These are phyloP conservation scores for Cochlearius cochlearius DNA, from an alignment of 2,113 vertebrate genomes.

Conservation along the genomic window DNA sequence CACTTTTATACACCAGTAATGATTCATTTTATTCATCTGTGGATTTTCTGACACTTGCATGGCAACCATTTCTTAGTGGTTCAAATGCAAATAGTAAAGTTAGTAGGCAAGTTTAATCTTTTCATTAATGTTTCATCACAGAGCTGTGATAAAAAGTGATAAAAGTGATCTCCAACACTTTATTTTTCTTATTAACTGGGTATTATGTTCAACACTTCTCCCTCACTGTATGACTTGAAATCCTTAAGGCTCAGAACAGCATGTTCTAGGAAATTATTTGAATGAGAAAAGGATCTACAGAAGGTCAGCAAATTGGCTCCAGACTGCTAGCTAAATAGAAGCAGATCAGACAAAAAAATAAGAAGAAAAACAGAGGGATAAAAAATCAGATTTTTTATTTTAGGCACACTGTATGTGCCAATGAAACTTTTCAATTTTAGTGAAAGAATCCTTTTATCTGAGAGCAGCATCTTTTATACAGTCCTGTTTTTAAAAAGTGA, in stretches of 20 bases:
- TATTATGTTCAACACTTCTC: background rate
- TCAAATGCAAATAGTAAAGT: background rate
- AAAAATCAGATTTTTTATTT: background rate
- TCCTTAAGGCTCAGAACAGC: background rate
- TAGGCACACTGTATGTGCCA: background rate
- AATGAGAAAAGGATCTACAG: background rate
- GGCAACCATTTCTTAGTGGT: background rate
- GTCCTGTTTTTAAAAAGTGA: background rate
- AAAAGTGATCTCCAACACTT: background rate
- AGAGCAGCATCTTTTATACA: background rate
- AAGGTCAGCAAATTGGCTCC: background rate
- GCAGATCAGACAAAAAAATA: background rate
- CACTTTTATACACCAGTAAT: background rate
- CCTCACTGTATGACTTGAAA: background rate
- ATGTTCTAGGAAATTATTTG: background rate
- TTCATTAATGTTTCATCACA: background rate
- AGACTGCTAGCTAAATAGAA: background rate
- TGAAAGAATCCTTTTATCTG: background rate
- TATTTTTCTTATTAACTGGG: background rate
- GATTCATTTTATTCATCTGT: background rate
- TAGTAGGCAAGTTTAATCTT: background rate
- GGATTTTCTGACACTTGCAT: background rate
- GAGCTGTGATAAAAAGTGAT: background rate
- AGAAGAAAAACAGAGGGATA: background rate
- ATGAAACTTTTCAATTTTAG: background rate